phyloP scores from a whole-genome alignment of 35 echinoderm and acorn worm genomes.

The Acanthaster planci region DNA sequence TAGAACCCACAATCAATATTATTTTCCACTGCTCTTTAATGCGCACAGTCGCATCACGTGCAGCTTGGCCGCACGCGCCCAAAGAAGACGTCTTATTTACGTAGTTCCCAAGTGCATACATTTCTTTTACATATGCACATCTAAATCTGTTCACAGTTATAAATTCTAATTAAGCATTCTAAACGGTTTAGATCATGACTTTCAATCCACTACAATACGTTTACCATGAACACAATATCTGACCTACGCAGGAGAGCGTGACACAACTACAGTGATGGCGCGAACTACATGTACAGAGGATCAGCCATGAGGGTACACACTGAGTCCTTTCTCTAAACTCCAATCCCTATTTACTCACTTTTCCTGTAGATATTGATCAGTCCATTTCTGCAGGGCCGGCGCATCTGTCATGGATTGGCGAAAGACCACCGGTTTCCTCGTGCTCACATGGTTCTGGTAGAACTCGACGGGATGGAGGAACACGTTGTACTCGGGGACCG shows the following conservation, averaged over 20 bases:
- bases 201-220: too few species aligned
- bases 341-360: slow-evolving; percentile 55
- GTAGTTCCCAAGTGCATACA: too few species aligned
- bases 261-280: neutral
- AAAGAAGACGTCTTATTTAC: too few species aligned
- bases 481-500: slow-evolving; percentile 71
- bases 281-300: neutral
- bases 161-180: too few species aligned
- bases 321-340: neutral
- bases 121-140: too few species aligned
- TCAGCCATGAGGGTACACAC: neutral
- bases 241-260: neutral
- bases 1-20: too few species aligned
- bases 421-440: slow-evolving; percentile 63
- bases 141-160: too few species aligned
- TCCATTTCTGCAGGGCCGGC: slow-evolving; percentile 71
- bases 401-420: slow-evolving; percentile 45
- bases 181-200: too few species aligned
- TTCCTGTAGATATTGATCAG: slow-evolving; percentile 62
- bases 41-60: too few species aligned
- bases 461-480: slow-evolving; percentile 67
- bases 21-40: too few species aligned
- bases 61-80: too few species aligned
- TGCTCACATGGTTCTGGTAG: slow-evolving; percentile 70
- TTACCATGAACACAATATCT: neutral